Base-by-base conservation (phyloP, 2,113 vertebrate genomes). In the Ciconia maguari region DNA sequence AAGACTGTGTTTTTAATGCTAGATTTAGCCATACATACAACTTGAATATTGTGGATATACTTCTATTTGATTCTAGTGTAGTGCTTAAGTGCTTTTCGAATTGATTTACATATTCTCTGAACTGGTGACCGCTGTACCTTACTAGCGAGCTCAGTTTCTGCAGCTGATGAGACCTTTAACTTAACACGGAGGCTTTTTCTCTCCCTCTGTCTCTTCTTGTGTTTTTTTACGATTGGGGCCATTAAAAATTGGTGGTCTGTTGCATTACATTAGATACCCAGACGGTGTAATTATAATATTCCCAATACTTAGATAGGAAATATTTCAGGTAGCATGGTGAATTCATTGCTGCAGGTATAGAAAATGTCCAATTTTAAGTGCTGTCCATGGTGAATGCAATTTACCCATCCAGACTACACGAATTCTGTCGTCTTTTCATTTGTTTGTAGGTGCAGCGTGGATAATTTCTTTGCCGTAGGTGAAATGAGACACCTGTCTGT, bases 401-500 rank as follows among this genome's bases (percentile, higher is more conserved):
- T 95, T 54, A 29, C 44, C 16, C 36, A 2, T 44, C 69, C 89
- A 42, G 49, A 17, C 41, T 69, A 42, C n/a, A 14, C 9, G 16
- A 75, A 29, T 52, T 61, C 82, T 88, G 62, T 83, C 74, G 24
- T 36, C 74, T 32, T 87, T 62, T 61, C 41, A 10, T 74, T 83
- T 83, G 44, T 86, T 65, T 65, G 27, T 88, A 38, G 77, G 71
- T n/a, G 62, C 76, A 92, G 76, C 6, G 2, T 69, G 93, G 70
- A 70, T 91, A 54, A 83, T 87, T 91, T 60, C 5, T 5, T 91
- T 91, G 84, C 93, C 95, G 87, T 42, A 69, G 85, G 90, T 95
- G 92, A 80, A 94, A 96, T 42, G 75, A 90, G 93, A 76, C 55
- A 44, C 36, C 89, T 79, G 84, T 57, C 89, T 70, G 6, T 48